phyloP scores from a whole-genome alignment of 2,888 invertebrate genomes.

The Aethes cnicana region DNA sequence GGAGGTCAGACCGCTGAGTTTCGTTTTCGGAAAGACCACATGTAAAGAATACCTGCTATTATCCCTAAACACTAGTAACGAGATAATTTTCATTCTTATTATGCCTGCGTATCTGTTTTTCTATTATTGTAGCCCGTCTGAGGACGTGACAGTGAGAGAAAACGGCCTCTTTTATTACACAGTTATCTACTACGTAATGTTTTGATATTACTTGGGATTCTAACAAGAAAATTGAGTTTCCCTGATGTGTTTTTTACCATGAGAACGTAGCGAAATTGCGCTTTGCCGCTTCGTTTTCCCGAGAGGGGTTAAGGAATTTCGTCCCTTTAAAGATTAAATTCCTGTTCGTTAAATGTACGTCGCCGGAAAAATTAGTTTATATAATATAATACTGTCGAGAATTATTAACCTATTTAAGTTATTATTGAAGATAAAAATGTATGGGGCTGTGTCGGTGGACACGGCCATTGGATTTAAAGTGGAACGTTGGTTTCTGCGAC shows the following conservation, averaged over 20 bases:
- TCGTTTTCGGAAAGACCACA: background rate
- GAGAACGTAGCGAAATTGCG: background rate
- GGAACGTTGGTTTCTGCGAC: no score
- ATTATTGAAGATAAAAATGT: no score
- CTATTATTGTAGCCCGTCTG: constrained; percentile 3
- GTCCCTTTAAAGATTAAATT: no score
- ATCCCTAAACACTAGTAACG: background rate
- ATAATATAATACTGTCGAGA: no score
- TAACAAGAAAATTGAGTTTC: constrained; percentile 14
- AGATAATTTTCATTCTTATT: constrained; percentile 2
- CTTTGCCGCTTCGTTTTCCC: background rate
- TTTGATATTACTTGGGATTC: constrained; percentile 9
- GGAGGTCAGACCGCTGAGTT: background rate
- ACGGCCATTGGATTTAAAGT: no score
- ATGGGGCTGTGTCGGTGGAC: no score
- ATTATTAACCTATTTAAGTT: no score
- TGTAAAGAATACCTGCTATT: background rate
- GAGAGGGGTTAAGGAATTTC: no score
- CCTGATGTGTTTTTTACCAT: background rate
- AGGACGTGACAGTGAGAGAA: constrained; percentile 1
- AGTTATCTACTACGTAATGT: constrained; percentile 17
- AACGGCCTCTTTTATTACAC: constrained; percentile 22
- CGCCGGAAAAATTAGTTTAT: no score
- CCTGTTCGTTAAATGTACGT: no score
- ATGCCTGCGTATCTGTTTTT: constrained; percentile 7